phyloP scores from a whole-genome alignment of 2,797 vertebrate species.

The Selene dorsalis region DNA sequence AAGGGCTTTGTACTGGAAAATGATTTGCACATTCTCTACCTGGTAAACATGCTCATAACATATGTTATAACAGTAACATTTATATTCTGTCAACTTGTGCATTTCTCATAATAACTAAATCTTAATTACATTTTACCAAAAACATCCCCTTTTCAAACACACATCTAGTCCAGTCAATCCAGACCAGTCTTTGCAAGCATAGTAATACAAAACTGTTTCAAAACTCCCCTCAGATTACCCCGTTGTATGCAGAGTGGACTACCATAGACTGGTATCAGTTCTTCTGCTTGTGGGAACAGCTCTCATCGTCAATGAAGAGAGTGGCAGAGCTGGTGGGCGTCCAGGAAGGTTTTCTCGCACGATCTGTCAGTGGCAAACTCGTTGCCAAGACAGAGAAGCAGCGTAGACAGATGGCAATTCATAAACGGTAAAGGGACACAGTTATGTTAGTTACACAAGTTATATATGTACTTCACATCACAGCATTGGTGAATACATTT shows the following conservation, averaged over 20 bases:
- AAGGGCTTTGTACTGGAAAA: conserved; percentile 98
- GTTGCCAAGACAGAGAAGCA: conserved; percentile 94
- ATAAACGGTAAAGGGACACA: conserved; percentile 90
- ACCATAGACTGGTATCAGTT: conserved; percentile 98
- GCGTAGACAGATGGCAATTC: conserved; percentile 94
- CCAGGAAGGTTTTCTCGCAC: conserved; percentile 95
- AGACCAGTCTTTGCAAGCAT: neutral
- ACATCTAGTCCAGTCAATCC: neutral
- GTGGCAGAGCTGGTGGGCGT: conserved; percentile 97
- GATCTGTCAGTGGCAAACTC: conserved; percentile 92
- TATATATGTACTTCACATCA: neutral
- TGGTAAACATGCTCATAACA: conserved; percentile 79
- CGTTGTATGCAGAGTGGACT: conserved; percentile 94
- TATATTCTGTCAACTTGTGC: neutral
- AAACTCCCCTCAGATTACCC: conserved; percentile 88
- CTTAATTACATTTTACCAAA: neutral
- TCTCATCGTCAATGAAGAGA: conserved; percentile 93
- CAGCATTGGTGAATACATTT: neutral
- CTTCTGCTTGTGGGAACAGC: conserved; percentile 96
- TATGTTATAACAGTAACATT: neutral
- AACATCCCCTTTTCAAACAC: neutral
- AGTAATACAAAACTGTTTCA: neutral
- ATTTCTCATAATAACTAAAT: neutral
- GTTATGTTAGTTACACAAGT: neutral
- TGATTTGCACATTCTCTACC: conserved; percentile 96